Evolutionary conservation across 2,797 vertebrate genomes (phyloP), one percentile per base, ranked within the genome.

Genomic region (Lemur catta): DNA sequence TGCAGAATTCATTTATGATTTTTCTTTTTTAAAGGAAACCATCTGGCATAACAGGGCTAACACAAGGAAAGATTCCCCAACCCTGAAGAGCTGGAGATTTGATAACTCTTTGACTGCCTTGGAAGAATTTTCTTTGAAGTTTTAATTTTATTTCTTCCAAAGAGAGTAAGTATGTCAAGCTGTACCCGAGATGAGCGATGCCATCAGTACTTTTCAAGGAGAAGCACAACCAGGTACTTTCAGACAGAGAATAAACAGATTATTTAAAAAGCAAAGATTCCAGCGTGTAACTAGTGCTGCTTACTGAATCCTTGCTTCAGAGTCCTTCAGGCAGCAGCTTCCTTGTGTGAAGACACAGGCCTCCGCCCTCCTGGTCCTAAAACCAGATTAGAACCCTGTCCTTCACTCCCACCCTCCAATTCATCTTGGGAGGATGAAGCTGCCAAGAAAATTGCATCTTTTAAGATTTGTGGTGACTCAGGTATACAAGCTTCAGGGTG

Each of bases 391-490:
- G 95, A 93, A 84, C 33, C 50, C 78, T 33, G 84, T 81, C 95
- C 96, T 98, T 95, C 93, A 94, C 71, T 80, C 86, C 55, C 28
- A 75, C 65, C 74, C 20, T 87, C 85, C 91, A 63, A 89, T 96
- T 80, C 72, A 85, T 95, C 63, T 89, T 18, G 81, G 89, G 41
- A 91, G 26, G 82, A 95, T 93, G 93, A 86, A 87, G 71, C 95
- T 97, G 91, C 86, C 94, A 89, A 90, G 97, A 84, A 95, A 95
- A 97, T 52, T 48, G 86, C 87, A 94, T 94, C 84, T 94, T 93
- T 67, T 74, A 97, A 97, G 96, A 97, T 96, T 97, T 96, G 96
- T 97, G 91, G 93, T 80, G 93, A 94, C 91, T 86, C 43, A 18
- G 41, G 69, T 76, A 81, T 43, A 92, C 71, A 81, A 92, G 91